Evolutionary conservation across 1,140 invertebrate species (phyloP).

Genomic region (Aporrectodea caliginosa): DNA sequence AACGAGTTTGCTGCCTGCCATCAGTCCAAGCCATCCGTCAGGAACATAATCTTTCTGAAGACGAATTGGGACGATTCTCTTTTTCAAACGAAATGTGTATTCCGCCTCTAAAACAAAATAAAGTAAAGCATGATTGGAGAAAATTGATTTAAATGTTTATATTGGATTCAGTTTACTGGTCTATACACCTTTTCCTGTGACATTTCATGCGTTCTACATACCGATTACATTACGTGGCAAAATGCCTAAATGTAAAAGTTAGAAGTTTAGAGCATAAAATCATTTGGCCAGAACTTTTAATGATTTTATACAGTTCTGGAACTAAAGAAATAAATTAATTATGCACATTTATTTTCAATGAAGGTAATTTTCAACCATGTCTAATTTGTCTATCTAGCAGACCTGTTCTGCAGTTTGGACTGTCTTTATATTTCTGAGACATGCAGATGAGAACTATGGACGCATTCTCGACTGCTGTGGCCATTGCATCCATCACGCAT

Average conservation of each 20-base stretch:
- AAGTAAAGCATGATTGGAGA: neutral
- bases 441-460: conserved; percentile 35
- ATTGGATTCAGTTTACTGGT: no score
- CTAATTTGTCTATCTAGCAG: neutral
- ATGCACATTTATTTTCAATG: neutral
- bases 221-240: no score
- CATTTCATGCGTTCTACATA: no score
- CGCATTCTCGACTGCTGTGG: conserved; percentile 35
- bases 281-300: neutral
- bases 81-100: conserved; percentile 30
- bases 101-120: conserved; percentile 27
- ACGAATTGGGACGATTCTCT: conserved; percentile 29
- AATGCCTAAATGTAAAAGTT: no score
- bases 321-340: neutral
- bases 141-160: no score
- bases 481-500: conserved; percentile 36
- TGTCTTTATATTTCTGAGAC: conserved; percentile 38
- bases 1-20: conserved; percentile 30
- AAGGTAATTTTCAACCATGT: neutral
- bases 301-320: neutral
- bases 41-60: conserved; percentile 30
- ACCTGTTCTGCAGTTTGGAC: conserved; percentile 37
- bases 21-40: conserved; percentile 32
- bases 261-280: neutral
- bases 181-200: no score